Evolutionary conservation across 2,797 vertebrate species (phyloP).

Genomic region (Chiroxiphia lanceolata): DNA sequence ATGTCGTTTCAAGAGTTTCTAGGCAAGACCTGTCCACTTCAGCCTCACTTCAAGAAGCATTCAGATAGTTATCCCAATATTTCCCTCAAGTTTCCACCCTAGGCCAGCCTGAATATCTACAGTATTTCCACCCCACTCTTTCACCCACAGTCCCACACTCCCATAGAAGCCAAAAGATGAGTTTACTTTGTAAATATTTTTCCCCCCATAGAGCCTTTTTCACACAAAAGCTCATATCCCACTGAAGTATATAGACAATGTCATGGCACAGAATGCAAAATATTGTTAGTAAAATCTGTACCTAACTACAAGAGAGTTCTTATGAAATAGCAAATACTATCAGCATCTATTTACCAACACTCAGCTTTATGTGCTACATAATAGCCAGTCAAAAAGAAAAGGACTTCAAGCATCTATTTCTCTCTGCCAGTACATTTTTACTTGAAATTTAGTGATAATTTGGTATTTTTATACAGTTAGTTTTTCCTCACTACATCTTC

Average conservation of each 20-base stretch:
- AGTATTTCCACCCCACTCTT: background rate
- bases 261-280: background rate
- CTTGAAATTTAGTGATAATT: background rate
- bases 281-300: background rate
- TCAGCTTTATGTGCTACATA: background rate
- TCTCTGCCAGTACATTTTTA: background rate
- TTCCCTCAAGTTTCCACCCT: background rate
- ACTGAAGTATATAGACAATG: background rate
- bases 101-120: background rate
- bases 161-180: background rate
- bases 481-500: background rate
- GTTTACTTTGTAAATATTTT: background rate
- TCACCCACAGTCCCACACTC: background rate
- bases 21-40: background rate
- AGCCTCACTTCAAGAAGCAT: background rate
- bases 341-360: background rate
- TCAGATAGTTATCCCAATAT: background rate
- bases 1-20: background rate
- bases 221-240: background rate
- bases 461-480: background rate
- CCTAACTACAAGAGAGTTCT: background rate
- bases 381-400: background rate
- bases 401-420: background rate
- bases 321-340: background rate
- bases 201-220: background rate